Evolutionary conservation across 2,888 invertebrate genomes (phyloP), one percentile per base, ranked within the genome.

Genomic region (Cephus sareptanus): DNA sequence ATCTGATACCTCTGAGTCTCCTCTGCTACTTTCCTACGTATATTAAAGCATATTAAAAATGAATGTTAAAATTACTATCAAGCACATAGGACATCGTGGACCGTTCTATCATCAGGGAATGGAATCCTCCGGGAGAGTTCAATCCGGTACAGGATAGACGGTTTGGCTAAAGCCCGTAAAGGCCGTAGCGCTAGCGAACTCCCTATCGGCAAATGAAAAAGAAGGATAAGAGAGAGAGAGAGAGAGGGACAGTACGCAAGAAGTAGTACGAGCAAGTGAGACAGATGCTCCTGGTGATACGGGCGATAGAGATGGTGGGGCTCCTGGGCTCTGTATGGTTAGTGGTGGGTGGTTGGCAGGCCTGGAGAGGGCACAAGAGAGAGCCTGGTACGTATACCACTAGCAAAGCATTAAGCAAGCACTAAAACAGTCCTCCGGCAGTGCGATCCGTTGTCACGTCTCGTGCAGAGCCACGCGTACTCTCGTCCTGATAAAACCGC

Each of bases 401-500:
- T 85, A 85, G 83, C 85, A 83, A 85, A 85, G 85, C 85, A 84
- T 85, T 80, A 80, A 80, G 31, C 71, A 71, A 84, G 80, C 84
- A 84, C 81, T 86, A 85, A 88, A 88, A 88, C 88, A 88, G 88
- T 88, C 83, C 86, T 85, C 80, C 85, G 88, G 84, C 86, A 85
- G 86, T 86, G 84, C 79, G 87, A 85, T 84, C 83, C 83, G 87
- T 81, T 82, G 87, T 83, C 86, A 84, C 83, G 83, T 87, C 87
- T 84, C 76, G 71, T 31, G 71, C 31, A 23, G 34, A 71, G 71
- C 71, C 71, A 71, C 71, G 71, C 71, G 71, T 34, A 31, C 34
- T 71, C 34, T 34, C 34, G 11, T 34, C 56, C 56, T 56, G 56
- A 56, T 56, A 56, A 56, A 56, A 56, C 56, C 56, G 23, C 56